A percentile compares a stretch with the other conserved stretches of the same genome.
phyloP scores from a whole-genome alignment of 2,113 vertebrate genomes.

The Caracal caracal region DNA sequence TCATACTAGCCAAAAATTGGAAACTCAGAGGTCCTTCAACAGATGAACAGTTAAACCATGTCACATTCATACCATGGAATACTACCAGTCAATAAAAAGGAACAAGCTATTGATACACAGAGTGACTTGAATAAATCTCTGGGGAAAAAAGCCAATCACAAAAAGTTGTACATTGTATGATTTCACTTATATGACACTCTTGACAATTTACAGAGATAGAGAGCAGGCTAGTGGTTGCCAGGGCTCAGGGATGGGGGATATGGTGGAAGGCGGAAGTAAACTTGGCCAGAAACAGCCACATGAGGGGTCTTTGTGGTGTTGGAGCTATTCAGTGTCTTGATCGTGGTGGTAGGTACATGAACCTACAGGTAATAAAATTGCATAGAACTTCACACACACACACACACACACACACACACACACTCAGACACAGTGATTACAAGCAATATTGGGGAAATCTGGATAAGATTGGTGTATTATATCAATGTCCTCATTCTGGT shows the following conservation, averaged over 20 bases:
- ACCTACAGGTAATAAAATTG: background rate
- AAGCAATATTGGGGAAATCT: constrained; percentile 23
- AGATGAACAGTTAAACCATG: constrained; percentile 4
- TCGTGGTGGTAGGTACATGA: background rate
- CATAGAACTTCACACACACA: background rate
- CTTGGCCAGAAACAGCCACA: background rate
- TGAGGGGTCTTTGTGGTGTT: background rate
- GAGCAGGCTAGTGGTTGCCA: background rate
- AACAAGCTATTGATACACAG: background rate
- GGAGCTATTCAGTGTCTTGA: background rate
- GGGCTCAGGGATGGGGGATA: background rate
- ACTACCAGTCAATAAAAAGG: background rate
- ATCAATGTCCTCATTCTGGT: background rate
- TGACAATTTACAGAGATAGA: background rate
- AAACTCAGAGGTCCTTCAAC: background rate
- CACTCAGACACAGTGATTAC: background rate
- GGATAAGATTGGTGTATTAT: background rate
- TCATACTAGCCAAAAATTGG: background rate
- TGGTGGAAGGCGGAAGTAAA: background rate
- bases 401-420: background rate
- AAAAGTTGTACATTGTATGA: background rate
- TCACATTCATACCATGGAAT: background rate
- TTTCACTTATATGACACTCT: background rate
- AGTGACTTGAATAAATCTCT: background rate
- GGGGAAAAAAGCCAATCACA: background rate